Evolutionary conservation across 2,797 vertebrate species (phyloP).

Genomic region (Gorsachius magnificus): DNA sequence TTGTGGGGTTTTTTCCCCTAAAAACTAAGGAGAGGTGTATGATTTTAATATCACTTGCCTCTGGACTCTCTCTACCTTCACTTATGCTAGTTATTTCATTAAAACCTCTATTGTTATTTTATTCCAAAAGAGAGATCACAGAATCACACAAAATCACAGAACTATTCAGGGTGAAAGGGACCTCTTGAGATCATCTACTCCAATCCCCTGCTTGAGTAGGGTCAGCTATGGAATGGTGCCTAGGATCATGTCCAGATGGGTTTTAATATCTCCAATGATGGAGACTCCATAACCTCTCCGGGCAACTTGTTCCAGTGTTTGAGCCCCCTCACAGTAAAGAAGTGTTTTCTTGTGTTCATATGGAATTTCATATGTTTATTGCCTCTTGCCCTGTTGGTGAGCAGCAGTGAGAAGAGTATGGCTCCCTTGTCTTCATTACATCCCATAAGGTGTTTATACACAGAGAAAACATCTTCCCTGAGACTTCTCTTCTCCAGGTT

Average conservation of each 20-base stretch:
- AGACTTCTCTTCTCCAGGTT: neutral
- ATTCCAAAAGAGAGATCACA: neutral
- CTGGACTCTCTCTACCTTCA: neutral
- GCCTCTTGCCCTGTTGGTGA: neutral
- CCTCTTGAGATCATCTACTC: neutral
- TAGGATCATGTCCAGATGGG: neutral
- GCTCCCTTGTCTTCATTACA: neutral
- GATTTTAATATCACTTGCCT: neutral
- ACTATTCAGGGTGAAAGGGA: neutral
- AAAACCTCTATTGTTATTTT: neutral
- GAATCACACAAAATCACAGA: neutral
- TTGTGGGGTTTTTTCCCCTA: accelerated
- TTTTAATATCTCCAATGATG: neutral
- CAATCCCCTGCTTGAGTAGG: neutral
- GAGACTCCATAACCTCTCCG: neutral
- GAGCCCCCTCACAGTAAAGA: neutral
- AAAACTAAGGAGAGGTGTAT: neutral
- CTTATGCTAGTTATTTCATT: neutral
- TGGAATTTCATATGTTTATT: neutral
- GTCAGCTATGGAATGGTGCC: neutral
- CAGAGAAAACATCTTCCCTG: neutral
- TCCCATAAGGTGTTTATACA: neutral
- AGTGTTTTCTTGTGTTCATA: neutral
- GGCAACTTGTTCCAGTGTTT: neutral
- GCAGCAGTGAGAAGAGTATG: neutral